These are phyloP conservation scores for Amazona guildingii DNA, from an alignment of 2,113 vertebrate species.

Conservation along the genomic window DNA sequence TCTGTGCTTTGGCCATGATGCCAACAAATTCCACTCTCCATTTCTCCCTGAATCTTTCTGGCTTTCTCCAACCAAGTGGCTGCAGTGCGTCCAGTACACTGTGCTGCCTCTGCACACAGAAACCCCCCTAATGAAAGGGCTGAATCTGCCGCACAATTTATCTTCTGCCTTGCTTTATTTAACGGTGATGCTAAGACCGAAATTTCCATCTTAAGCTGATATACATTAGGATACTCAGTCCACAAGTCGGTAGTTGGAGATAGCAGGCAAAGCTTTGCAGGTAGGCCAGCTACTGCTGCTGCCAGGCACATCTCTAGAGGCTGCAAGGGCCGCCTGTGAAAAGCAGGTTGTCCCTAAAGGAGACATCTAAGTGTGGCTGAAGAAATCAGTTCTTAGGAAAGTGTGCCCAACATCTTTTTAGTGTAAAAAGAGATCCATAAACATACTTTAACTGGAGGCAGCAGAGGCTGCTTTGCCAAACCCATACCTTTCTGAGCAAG, in stretches of 20 bases:
- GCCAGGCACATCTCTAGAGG: background rate
- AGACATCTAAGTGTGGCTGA: background rate
- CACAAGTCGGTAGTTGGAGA: rapidly evolving
- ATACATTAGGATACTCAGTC: background rate
- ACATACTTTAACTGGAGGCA: background rate
- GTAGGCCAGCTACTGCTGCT: background rate
- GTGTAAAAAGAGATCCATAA: background rate
- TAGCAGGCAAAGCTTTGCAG: background rate
- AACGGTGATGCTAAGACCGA: background rate
- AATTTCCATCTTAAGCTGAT: background rate
- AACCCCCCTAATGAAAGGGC: background rate
- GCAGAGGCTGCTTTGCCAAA: background rate
- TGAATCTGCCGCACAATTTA: background rate
- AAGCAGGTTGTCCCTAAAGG: background rate
- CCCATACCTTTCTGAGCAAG: background rate
- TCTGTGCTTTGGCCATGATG: background rate
- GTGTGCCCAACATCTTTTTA: background rate
- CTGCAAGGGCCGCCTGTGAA: background rate
- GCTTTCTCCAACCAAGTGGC: background rate
- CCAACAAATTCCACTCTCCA: background rate
- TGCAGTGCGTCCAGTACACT: background rate
- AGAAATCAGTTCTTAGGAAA: background rate
- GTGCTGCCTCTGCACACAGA: rapidly evolving
- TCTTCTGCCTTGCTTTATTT: background rate
- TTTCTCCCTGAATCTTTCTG: background rate